These are phyloP conservation scores for Carduelis carduelis DNA, from an alignment of 2,797 vertebrate genomes.

Conservation along the genomic window DNA sequence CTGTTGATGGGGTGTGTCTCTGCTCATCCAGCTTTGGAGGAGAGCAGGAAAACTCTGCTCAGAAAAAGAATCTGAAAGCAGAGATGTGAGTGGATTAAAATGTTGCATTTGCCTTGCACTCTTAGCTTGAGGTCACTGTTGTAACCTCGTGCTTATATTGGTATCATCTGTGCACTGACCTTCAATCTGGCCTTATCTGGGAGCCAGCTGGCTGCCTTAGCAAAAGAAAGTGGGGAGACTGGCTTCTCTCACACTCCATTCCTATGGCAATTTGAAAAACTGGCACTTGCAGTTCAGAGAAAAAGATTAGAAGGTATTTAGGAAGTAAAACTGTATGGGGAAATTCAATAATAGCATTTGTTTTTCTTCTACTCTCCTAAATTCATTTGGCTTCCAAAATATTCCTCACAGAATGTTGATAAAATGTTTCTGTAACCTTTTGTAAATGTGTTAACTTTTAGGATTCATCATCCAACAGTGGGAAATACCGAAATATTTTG, in stretches of 20 bases:
- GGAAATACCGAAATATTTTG: neutral
- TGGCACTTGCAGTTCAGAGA: neutral
- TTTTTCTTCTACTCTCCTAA: neutral
- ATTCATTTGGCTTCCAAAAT: neutral
- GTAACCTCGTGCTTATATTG: rapidly evolving
- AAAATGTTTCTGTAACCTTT: neutral
- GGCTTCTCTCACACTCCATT: neutral
- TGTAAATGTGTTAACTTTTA: neutral
- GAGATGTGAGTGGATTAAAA: neutral
- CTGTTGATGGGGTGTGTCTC: neutral
- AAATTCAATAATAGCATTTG: neutral
- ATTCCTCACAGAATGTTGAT: neutral
- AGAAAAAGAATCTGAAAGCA: neutral
- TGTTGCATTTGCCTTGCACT: neutral
- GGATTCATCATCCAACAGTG: neutral
- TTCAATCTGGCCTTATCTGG: neutral
- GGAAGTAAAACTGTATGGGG: neutral
- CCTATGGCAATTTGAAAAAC: neutral
- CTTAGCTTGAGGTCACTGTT: neutral
- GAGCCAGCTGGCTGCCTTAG: neutral
- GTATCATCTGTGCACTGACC: rapidly evolving
- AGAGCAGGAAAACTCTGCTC: neutral
- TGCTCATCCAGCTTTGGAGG: neutral
- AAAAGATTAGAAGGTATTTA: neutral
- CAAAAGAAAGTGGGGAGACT: neutral